Base-by-base conservation (phyloP, 1,140 invertebrate species). In the Lithobius niger region DNA sequence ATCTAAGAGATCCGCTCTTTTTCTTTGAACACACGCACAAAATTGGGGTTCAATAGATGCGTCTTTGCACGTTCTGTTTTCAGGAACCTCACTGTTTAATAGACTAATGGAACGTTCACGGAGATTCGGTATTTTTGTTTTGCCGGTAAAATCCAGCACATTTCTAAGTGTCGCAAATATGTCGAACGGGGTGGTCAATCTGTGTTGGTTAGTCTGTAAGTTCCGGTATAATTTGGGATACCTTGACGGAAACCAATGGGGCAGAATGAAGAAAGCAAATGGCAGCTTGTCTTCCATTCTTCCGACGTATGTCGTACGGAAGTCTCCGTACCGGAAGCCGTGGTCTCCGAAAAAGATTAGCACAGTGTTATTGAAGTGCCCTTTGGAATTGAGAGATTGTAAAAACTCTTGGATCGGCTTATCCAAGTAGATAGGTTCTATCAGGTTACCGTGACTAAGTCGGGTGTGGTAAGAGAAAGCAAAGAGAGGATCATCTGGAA, bases 261-360 rank as follows among this genome's bases (percentile, higher is more conserved):
- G 91, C n/a, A 94, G 58, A 60, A 81, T 76, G 2, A 94, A 69
- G 61, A 84, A 84, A 15, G 90, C 74, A 57, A 90, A 86, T 0
- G 93, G 93, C 19, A 97, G 67, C 42, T 90, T 71, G 66, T 95
- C 91, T 69, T 97, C 93, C 56, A 93, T 74, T 66, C 86, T 82
- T 0, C 93, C 93, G 51, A 78, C 79, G 65, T 84, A 83, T 0
- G 90, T 94, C 60, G 79, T 67, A 19, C 86, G 67, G 18, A 90
- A 81, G 1, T 74, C 72, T 1, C 92, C 91, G 74, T 86, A 95
- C 26, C 94, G 69, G 63, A 92, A 82, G 0, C 94, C 93, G 67
- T 97, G 94, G 69, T 97, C 94, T 63, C 89, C 93, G 59, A 92
- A 75, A 18, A 95, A 78, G 24, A 96, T 74, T 0, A 96, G 66